phyloP scores from a whole-genome alignment of 2,797 vertebrate species.

The Streptopelia turtur region DNA sequence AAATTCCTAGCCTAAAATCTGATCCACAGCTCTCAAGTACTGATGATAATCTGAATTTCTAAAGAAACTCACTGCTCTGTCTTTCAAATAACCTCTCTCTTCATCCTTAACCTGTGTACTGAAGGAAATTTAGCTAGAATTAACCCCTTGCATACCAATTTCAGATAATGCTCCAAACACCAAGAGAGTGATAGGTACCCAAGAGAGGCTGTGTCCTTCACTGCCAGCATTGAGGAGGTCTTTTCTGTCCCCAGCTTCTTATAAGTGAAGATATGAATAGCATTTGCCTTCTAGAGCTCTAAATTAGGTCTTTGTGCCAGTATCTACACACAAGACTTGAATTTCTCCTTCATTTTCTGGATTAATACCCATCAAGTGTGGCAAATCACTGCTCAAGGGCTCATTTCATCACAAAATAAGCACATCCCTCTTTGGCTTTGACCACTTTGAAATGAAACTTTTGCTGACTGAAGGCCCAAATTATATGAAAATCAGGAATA shows the following conservation, averaged over 20 bases:
- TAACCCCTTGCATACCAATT: neutral
- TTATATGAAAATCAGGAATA: neutral
- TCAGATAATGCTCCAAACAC: neutral
- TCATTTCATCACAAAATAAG: neutral
- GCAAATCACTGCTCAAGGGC: conserved; percentile 9
- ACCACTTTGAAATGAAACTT: conserved; percentile 11
- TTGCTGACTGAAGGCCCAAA: neutral
- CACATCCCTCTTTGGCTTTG: neutral
- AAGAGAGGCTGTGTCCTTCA: neutral
- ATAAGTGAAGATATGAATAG: neutral
- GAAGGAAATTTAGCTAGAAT: neutral
- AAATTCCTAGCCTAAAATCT: neutral
- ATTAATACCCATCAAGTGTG: conserved; percentile 27
- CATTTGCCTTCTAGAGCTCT: conserved; percentile 4
- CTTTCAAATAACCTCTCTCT: neutral
- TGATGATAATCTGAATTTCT: neutral
- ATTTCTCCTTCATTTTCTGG: conserved; percentile 9
- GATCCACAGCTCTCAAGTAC: neutral
- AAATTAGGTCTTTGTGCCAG: neutral
- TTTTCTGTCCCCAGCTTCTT: neutral
- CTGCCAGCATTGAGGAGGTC: neutral
- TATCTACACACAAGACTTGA: neutral
- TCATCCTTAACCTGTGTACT: neutral
- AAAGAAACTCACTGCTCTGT: neutral
- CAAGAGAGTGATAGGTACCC: neutral